Base-by-base conservation (phyloP, 2,888 invertebrate species). In the Orthosia gothica region DNA sequence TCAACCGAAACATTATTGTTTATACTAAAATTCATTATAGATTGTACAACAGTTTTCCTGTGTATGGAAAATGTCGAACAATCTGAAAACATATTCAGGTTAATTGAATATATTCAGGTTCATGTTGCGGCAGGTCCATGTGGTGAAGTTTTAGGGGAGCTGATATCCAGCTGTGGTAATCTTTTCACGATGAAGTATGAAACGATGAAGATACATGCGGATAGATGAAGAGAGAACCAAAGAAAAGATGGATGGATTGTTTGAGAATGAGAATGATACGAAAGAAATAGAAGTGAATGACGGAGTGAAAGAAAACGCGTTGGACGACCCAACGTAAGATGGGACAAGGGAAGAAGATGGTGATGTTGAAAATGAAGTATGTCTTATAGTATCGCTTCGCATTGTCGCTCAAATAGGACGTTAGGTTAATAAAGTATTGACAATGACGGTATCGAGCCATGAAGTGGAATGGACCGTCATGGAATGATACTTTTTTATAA, bases 381-480 rank as follows among this genome's bases (percentile, higher is more conserved):
- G 23, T 49, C 12, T 0, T 1, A 54, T 76, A 20, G 50, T 23
- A 52, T 71, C 16, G 55, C 32, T 20, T 65, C 32, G 55, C 23
- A 54, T 58, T 63, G 15, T 23, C 18, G 23, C 40, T 77, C 7
- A 58, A 0, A n/a, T 49, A 61, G 52, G 47, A 49, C 20, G 2
- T 52, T 16, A 26, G 59, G 15, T 52, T 64, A 52, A 59, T 12
- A n/a, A 47, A 70, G 20, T 16, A 54, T 45, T 59, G 50, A 40
- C 26, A 67, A 49, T 40, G 3, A 26, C 12, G 0, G 50, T n/a
- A 40, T 40, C 12, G 5, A 64, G 18, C 55, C 26, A 63, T 54
- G 61, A 71, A 65, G n/a, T 32, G 45, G 61, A 40, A 57, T 72
- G 16, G 12, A 47, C 23, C 13, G 23, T 63, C 76, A 76, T 54